Conservation (phyloP, 1,140 invertebrate species). For the Grapholita molesta region DNA sequence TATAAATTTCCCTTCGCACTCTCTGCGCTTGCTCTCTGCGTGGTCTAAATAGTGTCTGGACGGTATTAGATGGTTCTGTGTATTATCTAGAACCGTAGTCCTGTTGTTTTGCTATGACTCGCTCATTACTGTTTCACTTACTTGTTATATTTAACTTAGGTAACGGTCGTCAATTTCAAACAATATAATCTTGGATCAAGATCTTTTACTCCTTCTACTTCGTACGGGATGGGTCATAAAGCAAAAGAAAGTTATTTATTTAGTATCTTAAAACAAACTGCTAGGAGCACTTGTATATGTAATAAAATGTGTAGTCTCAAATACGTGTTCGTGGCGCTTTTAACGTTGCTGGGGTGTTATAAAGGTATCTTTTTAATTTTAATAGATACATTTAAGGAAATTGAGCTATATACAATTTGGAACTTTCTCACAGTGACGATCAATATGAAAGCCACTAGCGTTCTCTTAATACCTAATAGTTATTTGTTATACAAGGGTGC, state of each 20-base stretch:
- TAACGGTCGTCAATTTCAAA: not conserved
- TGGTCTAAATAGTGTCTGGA: no score
- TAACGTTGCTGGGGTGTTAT: not conserved
- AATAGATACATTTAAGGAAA: no score
- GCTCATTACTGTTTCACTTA: not conserved
- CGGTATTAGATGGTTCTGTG: no score
- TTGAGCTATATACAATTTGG: no score
- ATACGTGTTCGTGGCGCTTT: not conserved
- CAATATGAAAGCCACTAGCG: no score
- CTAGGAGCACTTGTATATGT: not conserved
- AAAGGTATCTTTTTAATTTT: not conserved
- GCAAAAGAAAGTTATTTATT: slow-evolving; percentile 9
- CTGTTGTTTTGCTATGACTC: not conserved
- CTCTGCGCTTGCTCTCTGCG: no score
- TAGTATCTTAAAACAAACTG: not conserved
- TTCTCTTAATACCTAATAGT: no score
- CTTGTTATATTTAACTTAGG: not conserved
- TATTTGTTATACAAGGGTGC: no score
- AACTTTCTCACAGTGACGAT: no score
- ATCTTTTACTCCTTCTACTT: not conserved
- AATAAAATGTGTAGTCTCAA: not conserved
- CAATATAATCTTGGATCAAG: not conserved
- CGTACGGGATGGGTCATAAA: not conserved
- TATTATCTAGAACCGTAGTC: no score
- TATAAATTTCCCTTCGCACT: no score